Percentiles rank a stretch among this genome's conserved stretches.
phyloP scores from a whole-genome alignment of 2,888 invertebrate species.

The Drosophila siamana region DNA sequence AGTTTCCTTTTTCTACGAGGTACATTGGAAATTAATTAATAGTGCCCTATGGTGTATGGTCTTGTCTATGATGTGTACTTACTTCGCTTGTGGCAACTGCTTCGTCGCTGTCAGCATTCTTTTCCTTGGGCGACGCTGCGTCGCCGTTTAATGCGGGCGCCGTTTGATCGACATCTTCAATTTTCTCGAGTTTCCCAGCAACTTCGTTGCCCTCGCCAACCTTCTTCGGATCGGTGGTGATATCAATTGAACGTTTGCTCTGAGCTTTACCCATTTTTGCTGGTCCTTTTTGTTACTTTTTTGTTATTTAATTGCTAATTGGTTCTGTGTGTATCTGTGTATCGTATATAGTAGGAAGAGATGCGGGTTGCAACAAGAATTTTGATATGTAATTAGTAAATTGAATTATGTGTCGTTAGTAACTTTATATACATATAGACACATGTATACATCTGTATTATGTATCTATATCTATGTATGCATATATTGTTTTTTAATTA shows the following conservation, averaged over 20 bases:
- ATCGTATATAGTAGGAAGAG: neutral
- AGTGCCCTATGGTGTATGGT: too few species aligned
- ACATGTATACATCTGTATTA: conserved; percentile 1
- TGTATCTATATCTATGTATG: conserved; percentile 6
- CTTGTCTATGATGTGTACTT: conserved; percentile 10
- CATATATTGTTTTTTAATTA: conserved; percentile 17
- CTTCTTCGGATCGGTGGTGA: conserved; percentile 89
- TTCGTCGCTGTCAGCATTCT: conserved; percentile 87
- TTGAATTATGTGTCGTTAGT: conserved; percentile 26
- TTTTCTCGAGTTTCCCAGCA: conserved; percentile 91
- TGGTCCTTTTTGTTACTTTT: conserved; percentile 46
- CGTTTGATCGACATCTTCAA: conserved; percentile 90
- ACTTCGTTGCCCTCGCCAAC: conserved; percentile 86
- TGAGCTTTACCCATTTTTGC: conserved; percentile 92
- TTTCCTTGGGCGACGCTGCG: conserved; percentile 88
- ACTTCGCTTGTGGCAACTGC: conserved; percentile 54
- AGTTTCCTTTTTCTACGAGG: conserved; percentile 88
- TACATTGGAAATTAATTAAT: too few species aligned
- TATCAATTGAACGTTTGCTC: conserved; percentile 95
- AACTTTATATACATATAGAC: conserved; percentile 1
- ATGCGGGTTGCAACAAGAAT: conserved; percentile 35
- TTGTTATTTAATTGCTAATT: conserved; percentile 83
- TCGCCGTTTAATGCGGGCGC: conserved; percentile 88
- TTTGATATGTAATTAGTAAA: conserved; percentile 30
- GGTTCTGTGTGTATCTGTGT: conserved; percentile 44